Evolutionary conservation across 2,113 vertebrate species (phyloP), one percentile per base, ranked within the genome.

Genomic region (Neodon shergylaensis): DNA sequence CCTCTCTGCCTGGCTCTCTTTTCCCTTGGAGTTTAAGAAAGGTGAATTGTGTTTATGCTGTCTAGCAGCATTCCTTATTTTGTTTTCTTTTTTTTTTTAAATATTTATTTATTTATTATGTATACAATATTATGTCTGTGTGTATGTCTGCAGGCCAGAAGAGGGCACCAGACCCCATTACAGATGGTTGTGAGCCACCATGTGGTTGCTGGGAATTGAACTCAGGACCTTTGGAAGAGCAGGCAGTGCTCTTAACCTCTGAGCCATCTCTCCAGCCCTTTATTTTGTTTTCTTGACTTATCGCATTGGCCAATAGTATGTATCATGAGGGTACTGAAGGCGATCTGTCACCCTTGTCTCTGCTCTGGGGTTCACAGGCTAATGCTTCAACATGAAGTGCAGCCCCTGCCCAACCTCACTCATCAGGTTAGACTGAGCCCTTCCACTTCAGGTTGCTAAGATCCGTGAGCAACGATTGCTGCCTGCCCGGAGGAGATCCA

Each of bases 251-350:
- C n/a, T n/a, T n/a, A n/a, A n/a, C n/a, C n/a, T n/a, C n/a, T n/a
- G n/a, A n/a, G n/a, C n/a, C n/a, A n/a, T n/a, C n/a, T n/a, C n/a
- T n/a, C n/a, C n/a, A n/a, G n/a, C n/a, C n/a, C n/a, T n/a, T 84
- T 77, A 42, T 83, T 92, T 73, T 84, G n/a, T 93, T 92, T 86
- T 87, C 87, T 78, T 97, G 61, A 36, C 21, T 54, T 92, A 91
- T 36, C 72, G 63, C 61, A 87, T 47, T 74, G 61, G 49, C n/a
- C 33, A 90, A 26, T 2, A 13, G 78, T 86, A 17, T 28, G 1
- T 63, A 63, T 36, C 26, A 78, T 54, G 65, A 82, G 4, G 24
- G 52, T 21, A 3, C 2, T 19, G 16, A 47, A 42, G 54, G 70
- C 93, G 36, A 83, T 13, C 22, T 77, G 66, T 28, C 21, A 24